Base-by-base conservation (phyloP, 2,113 vertebrate genomes). In the Globicephala melas region DNA sequence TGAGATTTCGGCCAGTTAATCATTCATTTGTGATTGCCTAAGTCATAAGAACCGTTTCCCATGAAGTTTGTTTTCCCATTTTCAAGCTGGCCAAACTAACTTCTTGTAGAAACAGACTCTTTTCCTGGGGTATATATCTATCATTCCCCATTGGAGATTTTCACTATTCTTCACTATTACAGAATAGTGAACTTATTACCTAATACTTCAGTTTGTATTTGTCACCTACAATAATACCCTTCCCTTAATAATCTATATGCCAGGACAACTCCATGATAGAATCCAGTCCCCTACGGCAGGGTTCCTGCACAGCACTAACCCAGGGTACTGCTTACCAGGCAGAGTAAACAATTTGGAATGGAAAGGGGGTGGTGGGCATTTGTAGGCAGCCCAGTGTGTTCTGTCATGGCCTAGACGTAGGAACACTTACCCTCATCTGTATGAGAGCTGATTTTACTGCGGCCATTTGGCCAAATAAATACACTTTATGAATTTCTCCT, bases 1-100 rank as follows among this genome's bases (percentile, higher is more conserved):
- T 77, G 68, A 82, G 76, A 92, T 44, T n/a, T 93, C 82, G 96
- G 79, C 28, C 96, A 96, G 97, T 98, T 98, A 98, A 98, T 98
- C 50, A 98, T 98, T 98, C 76, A 96, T 87, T 94, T 58, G 8
- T 14, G 53, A 41, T 6, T 20, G 17, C 47, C 28, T 65, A 55
- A 60, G 25, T 33, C 67, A 17, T 76, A 77, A 94, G 36, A 89
- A 55, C 18, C 17, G 1, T 47, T n/a, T 92, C 25, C 74, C 36
- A 18, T 31, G 12, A 74, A 67, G 67, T 87, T 60, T 92, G 26
- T 71, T 44, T 73, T 38, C 12, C 38, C 50, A 62, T 63, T 92
- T 50, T 81, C 38, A n/a, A 11, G 10, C 21, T 87, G 36, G n/a
- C 6, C 63, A 55, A 84, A 63, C 21, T 50, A 41, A 83, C 0